These are phyloP conservation scores for Chrysopilus asiliformis DNA, from an alignment of 2,888 invertebrate genomes.

Conservation along the genomic window DNA sequence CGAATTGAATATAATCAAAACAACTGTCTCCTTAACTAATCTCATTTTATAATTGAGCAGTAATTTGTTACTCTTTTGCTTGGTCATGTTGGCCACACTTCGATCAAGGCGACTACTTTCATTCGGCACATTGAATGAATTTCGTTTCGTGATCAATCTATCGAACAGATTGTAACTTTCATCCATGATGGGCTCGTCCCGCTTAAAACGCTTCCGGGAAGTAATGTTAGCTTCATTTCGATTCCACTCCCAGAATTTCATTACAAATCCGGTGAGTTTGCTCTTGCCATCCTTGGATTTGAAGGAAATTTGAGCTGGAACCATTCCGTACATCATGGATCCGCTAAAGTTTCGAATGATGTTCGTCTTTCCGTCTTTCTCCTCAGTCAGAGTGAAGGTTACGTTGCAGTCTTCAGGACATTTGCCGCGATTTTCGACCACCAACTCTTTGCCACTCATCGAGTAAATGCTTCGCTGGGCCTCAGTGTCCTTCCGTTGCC, in stretches of 20 bases:
- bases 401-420: constrained; percentile 58
- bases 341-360: constrained; percentile 49
- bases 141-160: constrained; percentile 25
- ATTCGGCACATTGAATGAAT: constrained; percentile 22
- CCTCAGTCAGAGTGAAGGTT: constrained; percentile 43
- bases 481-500: constrained; percentile 43
- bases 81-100: constrained; percentile 19
- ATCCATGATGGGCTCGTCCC: constrained; percentile 9
- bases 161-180: constrained; percentile 26
- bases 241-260: constrained; percentile 75
- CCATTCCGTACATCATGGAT: constrained; percentile 54
- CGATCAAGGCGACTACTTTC: constrained; percentile 18
- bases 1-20: constrained; percentile 66
- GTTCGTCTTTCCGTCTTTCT: constrained; percentile 40
- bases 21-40: constrained; percentile 55
- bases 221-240: constrained; percentile 9
- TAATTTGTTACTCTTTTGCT: constrained; percentile 17
- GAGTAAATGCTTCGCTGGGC: constrained; percentile 44
- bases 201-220: constrained; percentile 10
- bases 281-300: constrained; percentile 38
- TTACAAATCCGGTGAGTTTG: constrained; percentile 56
- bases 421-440: constrained; percentile 54
- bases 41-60: constrained; percentile 33
- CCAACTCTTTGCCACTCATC: constrained; percentile 49
- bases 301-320: constrained; percentile 53